Conservation (phyloP, 64 coral and sea anemone genomes). For the Porites australiensis region DNA sequence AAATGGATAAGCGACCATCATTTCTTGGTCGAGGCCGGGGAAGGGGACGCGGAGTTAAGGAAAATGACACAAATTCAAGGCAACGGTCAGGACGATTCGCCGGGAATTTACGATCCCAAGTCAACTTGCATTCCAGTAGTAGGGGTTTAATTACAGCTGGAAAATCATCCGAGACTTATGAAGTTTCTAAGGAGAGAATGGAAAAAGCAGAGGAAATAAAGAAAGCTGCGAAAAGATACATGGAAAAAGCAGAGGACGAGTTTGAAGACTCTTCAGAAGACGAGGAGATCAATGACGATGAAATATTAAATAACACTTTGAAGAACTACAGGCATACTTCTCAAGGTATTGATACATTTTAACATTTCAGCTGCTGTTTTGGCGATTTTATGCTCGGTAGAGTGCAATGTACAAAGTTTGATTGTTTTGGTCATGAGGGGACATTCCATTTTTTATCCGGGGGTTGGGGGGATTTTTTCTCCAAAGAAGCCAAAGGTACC, state of each 20-base stretch:
- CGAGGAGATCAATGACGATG: slow-evolving; percentile 83
- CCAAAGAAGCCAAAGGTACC: too few relatives aligned
- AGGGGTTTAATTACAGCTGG: neutral
- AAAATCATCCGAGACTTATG: neutral
- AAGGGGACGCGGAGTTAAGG: slow-evolving; percentile 54
- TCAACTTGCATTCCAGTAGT: neutral
- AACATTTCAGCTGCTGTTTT: neutral
- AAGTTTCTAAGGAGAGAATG: slow-evolving; percentile 66
- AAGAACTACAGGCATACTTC: slow-evolving; percentile 74
- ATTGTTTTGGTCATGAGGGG: too few relatives aligned
- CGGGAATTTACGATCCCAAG: neutral
- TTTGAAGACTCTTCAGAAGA: slow-evolving; percentile 86
- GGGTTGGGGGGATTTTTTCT: too few relatives aligned
- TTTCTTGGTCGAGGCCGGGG: slow-evolving; percentile 86
- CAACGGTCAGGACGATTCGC: neutral
- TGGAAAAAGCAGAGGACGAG: slow-evolving; percentile 44
- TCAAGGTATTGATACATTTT: slow-evolving; percentile 14
- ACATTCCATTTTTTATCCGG: too few relatives aligned
- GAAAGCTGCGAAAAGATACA: slow-evolving; percentile 77
- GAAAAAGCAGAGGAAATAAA: slow-evolving; percentile 83
- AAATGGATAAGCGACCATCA: slow-evolving; percentile 62
- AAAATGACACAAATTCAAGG: slow-evolving; percentile 39
- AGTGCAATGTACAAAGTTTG: too few relatives aligned
- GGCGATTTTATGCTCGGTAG: too few relatives aligned
- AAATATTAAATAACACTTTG: slow-evolving; percentile 82